phyloP scores from a whole-genome alignment of 2,113 vertebrate genomes.

The Psettodes erumei region DNA sequence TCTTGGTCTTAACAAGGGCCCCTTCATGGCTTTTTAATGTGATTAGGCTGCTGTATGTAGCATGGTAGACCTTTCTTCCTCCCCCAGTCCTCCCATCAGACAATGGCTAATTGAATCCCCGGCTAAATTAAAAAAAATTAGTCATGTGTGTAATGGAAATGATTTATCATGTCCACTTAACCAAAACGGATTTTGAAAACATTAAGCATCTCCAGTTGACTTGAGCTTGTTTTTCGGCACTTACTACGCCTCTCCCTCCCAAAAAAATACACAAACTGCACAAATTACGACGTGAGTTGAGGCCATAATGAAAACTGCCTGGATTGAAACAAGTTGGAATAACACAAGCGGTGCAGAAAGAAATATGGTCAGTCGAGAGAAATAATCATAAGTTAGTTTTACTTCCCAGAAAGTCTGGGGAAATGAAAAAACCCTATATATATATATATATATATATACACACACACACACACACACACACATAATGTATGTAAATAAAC shows the following conservation, averaged over 20 bases:
- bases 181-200: constrained; percentile 81
- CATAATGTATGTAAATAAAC: no score
- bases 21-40: constrained; percentile 76
- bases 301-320: constrained; percentile 6
- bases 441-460: no score
- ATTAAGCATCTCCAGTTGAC: constrained; percentile 73
- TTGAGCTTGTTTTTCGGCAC: constrained; percentile 72
- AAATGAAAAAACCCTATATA: background rate
- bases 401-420: background rate
- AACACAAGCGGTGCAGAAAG: constrained; percentile 14
- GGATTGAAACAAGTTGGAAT: constrained; percentile 11
- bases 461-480: no score
- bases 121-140: constrained; percentile 76
- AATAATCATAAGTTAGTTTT: constrained; percentile 12
- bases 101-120: constrained; percentile 70
- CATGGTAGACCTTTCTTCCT: constrained; percentile 57
- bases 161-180: constrained; percentile 81
- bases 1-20: constrained; percentile 69
- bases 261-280: constrained; percentile 43
- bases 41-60: constrained; percentile 73
- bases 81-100: constrained; percentile 66
- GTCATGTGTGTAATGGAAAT: constrained; percentile 77
- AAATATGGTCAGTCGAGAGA: constrained; percentile 23
- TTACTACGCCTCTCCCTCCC: constrained; percentile 40
- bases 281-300: constrained; percentile 29